Conservation (phyloP, 2,797 vertebrate genomes). For the Pempheris klunzingeri region DNA sequence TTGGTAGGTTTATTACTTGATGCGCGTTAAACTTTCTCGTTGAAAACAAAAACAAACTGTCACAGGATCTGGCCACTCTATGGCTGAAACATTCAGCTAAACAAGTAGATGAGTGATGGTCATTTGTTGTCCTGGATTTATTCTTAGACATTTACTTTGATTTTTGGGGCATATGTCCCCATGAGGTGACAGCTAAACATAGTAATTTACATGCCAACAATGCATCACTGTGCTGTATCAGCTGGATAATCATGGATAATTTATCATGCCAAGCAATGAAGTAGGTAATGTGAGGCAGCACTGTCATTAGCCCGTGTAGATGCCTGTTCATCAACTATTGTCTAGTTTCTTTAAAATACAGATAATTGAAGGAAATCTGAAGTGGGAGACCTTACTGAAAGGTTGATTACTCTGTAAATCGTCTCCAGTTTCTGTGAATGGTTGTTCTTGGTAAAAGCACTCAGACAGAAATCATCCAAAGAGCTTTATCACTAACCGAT, state of each 20-base stretch:
- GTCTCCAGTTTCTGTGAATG: slow-evolving; percentile 34
- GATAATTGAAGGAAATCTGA: background rate
- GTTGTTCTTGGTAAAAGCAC: slow-evolving; percentile 20
- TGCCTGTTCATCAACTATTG: background rate
- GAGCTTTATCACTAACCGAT: slow-evolving; percentile 31
- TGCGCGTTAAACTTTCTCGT: background rate
- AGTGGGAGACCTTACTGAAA: background rate
- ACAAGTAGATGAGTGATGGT: background rate
- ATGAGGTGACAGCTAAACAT: background rate
- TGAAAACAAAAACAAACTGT: background rate
- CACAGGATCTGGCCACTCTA: background rate
- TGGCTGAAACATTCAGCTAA: background rate
- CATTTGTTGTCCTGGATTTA: background rate
- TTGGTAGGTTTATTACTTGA: background rate
- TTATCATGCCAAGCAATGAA: background rate
- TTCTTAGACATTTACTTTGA: background rate
- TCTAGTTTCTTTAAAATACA: background rate
- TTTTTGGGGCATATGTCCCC: slow-evolving; percentile 5
- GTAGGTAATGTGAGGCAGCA: background rate
- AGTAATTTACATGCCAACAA: background rate
- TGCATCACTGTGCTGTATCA: background rate
- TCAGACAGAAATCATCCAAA: slow-evolving; percentile 24
- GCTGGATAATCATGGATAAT: slow-evolving; percentile 8
- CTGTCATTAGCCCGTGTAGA: background rate
- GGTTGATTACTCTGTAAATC: slow-evolving; percentile 32